phyloP scores from a whole-genome alignment of 2,888 invertebrate species.

The Leptopterna dolabrata region DNA sequence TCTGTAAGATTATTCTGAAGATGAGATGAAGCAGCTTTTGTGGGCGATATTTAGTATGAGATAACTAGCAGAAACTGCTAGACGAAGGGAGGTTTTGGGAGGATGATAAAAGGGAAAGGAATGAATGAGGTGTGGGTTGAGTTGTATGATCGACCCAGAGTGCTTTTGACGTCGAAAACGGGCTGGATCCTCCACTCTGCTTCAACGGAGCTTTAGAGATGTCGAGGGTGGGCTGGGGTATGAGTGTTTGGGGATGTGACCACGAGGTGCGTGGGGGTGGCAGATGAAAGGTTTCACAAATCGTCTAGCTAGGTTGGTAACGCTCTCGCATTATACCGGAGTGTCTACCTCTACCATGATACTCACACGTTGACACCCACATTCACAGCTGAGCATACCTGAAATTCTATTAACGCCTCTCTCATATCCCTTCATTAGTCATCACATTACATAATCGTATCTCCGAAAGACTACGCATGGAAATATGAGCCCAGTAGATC shows the following conservation, averaged over 20 bases:
- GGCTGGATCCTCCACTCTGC: neutral
- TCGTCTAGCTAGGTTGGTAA: neutral
- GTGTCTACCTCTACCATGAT: neutral
- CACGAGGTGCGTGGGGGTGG: neutral
- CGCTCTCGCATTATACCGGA: neutral
- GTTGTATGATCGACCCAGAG: neutral
- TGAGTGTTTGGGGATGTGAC: neutral
- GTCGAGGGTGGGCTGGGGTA: neutral
- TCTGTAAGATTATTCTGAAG: neutral
- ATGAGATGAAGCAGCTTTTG: neutral
- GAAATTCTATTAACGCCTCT: neutral
- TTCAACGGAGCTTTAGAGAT: neutral
- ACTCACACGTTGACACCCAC: neutral
- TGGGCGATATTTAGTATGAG: neutral
- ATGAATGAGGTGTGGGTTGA: neutral
- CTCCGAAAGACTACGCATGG: no score
- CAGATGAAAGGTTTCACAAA: slow-evolving; percentile 1
- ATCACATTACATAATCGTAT: no score
- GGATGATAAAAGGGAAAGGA: neutral
- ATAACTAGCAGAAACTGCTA: neutral
- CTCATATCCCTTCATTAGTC: neutral
- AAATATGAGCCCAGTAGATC: no score
- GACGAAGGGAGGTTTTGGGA: neutral
- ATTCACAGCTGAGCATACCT: neutral
- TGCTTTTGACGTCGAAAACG: neutral